Conservation (phyloP, 2,888 invertebrate species). For the Brenthis hecate region DNA sequence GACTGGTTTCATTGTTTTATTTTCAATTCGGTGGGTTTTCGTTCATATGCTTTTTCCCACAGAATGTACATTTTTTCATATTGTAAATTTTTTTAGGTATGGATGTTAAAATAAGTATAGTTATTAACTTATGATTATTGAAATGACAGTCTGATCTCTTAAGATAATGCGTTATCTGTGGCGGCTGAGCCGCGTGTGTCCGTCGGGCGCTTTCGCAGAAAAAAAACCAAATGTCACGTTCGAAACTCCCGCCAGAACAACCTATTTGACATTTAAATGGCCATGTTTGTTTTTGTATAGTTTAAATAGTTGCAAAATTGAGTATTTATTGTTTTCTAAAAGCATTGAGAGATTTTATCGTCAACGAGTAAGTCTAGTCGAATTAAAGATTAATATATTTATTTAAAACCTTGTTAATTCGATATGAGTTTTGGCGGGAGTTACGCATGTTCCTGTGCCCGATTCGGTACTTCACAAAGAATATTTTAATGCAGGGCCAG, state of each 20-base stretch:
- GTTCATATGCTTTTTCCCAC: constrained; percentile 48
- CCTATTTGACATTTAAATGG: constrained; percentile 24
- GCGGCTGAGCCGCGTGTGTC: constrained; percentile 50
- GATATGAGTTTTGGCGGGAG: constrained; percentile 30
- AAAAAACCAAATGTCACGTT: constrained; percentile 29
- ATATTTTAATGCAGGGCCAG: constrained; percentile 24
- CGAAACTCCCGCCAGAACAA: constrained; percentile 37
- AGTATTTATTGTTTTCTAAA: constrained; percentile 18
- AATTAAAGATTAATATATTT: constrained; percentile 22
- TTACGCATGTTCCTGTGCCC: constrained; percentile 40
- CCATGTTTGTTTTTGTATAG: constrained; percentile 23
- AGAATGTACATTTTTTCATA: constrained; percentile 54
- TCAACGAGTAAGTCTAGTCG: constrained; percentile 39
- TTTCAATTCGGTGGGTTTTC: constrained; percentile 47
- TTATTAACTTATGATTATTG: constrained; percentile 77
- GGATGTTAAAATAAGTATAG: constrained; percentile 76
- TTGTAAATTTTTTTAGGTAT: constrained; percentile 78
- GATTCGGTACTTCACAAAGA: constrained; percentile 40
- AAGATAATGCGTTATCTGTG: constrained; percentile 62
- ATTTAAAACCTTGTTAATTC: constrained; percentile 18
- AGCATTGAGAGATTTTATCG: constrained; percentile 17
- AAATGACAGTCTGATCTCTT: constrained; percentile 81
- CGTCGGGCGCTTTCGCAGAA: constrained; percentile 49
- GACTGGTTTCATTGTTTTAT: constrained; percentile 71
- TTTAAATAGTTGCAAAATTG: constrained; percentile 26